phyloP scores from a whole-genome alignment of 2,113 vertebrate species.

The Oxygymnocypris stewartii region DNA sequence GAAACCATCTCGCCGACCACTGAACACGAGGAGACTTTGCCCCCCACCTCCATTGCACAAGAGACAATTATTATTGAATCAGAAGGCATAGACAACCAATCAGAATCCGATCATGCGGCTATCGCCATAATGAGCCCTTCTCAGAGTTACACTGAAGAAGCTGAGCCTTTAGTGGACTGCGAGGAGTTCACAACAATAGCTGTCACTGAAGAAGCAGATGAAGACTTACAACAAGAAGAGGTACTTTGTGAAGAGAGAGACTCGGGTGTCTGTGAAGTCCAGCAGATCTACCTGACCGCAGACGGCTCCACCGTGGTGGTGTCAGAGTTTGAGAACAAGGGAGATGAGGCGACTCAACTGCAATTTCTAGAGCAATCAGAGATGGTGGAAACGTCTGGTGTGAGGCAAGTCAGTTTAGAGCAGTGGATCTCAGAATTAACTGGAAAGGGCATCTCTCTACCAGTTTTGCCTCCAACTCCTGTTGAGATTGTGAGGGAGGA shows the following conservation, averaged over 20 bases:
- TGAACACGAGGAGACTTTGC: conserved; percentile 28
- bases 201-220: conserved; percentile 18
- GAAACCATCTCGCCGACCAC: conserved; percentile 19
- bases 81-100: conserved; percentile 17
- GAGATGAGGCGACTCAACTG: conserved; percentile 38
- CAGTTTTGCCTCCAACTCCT: conserved; percentile 38
- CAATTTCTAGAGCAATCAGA: conserved; percentile 49
- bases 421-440: conserved; percentile 58
- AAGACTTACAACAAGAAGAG: conserved; percentile 48
- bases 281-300: conserved; percentile 55
- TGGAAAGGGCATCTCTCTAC: conserved; percentile 52
- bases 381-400: conserved; percentile 13
- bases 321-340: conserved; percentile 47
- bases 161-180: conserved; percentile 13
- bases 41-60: conserved; percentile 46
- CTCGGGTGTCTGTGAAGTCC: conserved; percentile 50
- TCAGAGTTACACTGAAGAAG: conserved; percentile 44
- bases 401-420: conserved; percentile 55
- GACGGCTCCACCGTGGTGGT: conserved; percentile 53
- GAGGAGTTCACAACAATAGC: conserved; percentile 6
- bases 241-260: conserved; percentile 43
- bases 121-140: conserved; percentile 47
- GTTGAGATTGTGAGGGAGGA: conserved; percentile 46
- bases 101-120: conserved; percentile 42
- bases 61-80: conserved; percentile 49